Conservation (phyloP, 2,888 invertebrate species). For the Drosophila nr. medialis region DNA sequence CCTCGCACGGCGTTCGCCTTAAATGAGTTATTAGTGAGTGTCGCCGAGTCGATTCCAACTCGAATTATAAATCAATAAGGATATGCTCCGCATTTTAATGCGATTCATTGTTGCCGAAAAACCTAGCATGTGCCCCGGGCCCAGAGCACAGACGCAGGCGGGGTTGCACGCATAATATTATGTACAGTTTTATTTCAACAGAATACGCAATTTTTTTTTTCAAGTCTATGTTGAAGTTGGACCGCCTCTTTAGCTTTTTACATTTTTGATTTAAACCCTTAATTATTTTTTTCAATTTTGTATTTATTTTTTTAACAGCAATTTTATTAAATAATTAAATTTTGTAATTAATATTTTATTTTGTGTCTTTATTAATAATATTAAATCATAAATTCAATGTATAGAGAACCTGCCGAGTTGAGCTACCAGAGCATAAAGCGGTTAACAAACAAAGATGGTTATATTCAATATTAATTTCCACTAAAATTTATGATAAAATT, state of each 20-base stretch:
- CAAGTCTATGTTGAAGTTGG: background rate
- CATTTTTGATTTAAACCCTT: background rate
- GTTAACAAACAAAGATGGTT: too few relatives aligned
- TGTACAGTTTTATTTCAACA: slow-evolving; percentile 45
- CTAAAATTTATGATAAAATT: background rate
- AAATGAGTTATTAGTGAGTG: slow-evolving; percentile 82
- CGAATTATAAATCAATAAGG: slow-evolving; percentile 81
- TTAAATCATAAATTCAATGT: background rate
- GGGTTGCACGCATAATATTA: slow-evolving; percentile 64
- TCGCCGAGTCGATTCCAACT: slow-evolving; percentile 76
- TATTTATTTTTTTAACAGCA: background rate
- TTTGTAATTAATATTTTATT: background rate
- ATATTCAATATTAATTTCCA: background rate
- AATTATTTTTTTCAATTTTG: background rate
- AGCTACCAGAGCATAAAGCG: too few relatives aligned
- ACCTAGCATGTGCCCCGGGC: slow-evolving; percentile 1
- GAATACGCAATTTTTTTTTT: slow-evolving; percentile 47
- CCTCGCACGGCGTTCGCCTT: slow-evolving; percentile 73
- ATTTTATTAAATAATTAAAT: background rate
- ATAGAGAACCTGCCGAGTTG: background rate
- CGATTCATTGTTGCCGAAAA: slow-evolving; percentile 54
- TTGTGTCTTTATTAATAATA: background rate
- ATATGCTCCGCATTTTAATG: slow-evolving; percentile 77
- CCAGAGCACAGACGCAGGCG: background rate
- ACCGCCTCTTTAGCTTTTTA: background rate